Base-by-base conservation (phyloP, 2,888 invertebrate genomes). In the Odontomyia ornata region DNA sequence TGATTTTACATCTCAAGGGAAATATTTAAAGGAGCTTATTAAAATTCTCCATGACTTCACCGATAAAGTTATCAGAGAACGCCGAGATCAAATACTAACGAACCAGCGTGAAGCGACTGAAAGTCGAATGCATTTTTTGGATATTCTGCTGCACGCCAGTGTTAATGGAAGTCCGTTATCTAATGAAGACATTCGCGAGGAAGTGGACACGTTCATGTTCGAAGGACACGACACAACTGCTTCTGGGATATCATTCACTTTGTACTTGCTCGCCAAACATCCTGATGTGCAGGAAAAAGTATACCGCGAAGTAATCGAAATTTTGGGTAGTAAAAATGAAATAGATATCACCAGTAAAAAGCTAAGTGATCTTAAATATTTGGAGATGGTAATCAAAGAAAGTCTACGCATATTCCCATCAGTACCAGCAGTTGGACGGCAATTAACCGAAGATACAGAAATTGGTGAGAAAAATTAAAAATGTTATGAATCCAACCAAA, bases 361-460 rank as follows among this genome's bases (percentile, higher is more conserved):
- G 47, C 78, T 86, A 77, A 83, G 83, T 76, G 82, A 84, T 77
- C 78, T 86, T 81, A 83, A 82, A 46, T 86, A 84, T 46, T 79
- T 86, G 78, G 86, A 86, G 30, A 83, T 84, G 76, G 83, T 86
- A 76, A 82, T 86, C 64, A 84, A 84, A 62, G 86, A 86, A 78
- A 81, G 85, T n/a, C 77, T 86, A 78, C 84, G 86, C 4, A 78
- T 86, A 77, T 80, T 85, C 77, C 83, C 86, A 43, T 83, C 86
- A 7, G 84, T 85, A 18, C 85, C 86, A 18, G 43, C 27, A 7
- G 52, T 76, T 2, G 65, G 52, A 13, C 23, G 76, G 23, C 15
- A 47, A n/a, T 30, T 76, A 2, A 76, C 36, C 7, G 76, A 65
- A 13, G 75, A 75, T 4, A 64, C 64, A 23, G 21, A 60, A 4